These are phyloP conservation scores for Silurus meridionalis DNA, from an alignment of 2,113 vertebrate species.

Conservation along the genomic window DNA sequence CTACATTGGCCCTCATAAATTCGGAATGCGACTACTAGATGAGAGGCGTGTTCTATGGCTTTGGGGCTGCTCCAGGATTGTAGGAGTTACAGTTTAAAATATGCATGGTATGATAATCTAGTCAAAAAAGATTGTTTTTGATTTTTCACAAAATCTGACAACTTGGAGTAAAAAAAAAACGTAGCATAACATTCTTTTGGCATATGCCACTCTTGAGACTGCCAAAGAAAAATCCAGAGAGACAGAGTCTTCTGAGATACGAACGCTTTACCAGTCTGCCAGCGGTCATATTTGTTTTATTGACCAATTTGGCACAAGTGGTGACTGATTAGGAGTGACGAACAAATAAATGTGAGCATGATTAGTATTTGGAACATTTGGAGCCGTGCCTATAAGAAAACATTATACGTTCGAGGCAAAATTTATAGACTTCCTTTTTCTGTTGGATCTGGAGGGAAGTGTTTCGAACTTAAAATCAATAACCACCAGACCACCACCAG, in stretches of 20 bases:
- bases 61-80: slow-evolving; percentile 7
- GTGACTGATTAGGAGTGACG: not conserved
- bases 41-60: not conserved
- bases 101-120: slow-evolving; percentile 6
- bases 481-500: not conserved
- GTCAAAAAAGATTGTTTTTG: not conserved
- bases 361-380: not conserved
- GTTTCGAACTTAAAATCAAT: not conserved
- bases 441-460: not conserved
- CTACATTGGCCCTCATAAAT: not conserved
- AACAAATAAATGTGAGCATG: not conserved
- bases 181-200: slow-evolving; percentile 24
- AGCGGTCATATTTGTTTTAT: slow-evolving; percentile 13
- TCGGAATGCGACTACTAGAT: not conserved
- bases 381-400: not conserved
- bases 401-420: not conserved
- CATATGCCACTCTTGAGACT: slow-evolving; percentile 33
- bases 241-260: not conserved
- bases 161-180: slow-evolving; percentile 8
- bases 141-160: not conserved
- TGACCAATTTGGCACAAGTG: not conserved
- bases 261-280: not conserved
- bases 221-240: slow-evolving; percentile 7
- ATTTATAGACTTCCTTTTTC: not conserved
- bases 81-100: slow-evolving; percentile 7